These are phyloP conservation scores for Ramazzottius varieornatus DNA, from an alignment of 2,888 invertebrate species.

Conservation along the genomic window DNA sequence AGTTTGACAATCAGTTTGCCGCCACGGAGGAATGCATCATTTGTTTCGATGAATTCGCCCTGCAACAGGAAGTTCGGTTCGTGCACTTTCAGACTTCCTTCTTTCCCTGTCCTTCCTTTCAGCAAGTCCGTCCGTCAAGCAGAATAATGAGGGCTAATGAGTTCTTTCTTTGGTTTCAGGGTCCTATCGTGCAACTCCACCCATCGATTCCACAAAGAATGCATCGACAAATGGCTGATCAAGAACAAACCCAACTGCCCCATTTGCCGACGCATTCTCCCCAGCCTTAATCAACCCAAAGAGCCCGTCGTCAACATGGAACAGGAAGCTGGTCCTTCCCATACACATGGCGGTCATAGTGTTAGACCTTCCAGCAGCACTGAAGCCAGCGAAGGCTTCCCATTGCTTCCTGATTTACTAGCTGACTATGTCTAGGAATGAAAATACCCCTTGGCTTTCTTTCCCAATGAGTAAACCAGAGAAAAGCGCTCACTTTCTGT, in stretches of 20 bases:
- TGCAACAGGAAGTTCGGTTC: conserved; percentile 2
- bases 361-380: too few relatives aligned
- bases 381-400: too few relatives aligned
- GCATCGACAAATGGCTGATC: conserved; percentile 3
- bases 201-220: not conserved
- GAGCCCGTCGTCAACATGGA: not conserved
- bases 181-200: not conserved
- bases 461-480: too few relatives aligned
- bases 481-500: too few relatives aligned
- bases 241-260: conserved; percentile 3
- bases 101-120: not conserved
- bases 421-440: too few relatives aligned
- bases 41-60: not conserved
- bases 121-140: not conserved
- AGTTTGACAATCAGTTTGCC: not conserved
- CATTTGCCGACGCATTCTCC: not conserved
- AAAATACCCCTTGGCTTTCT: too few relatives aligned
- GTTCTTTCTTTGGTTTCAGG: not conserved
- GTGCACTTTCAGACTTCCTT: not conserved
- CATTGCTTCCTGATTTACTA: too few relatives aligned
- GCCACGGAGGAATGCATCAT: not conserved
- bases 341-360: too few relatives aligned
- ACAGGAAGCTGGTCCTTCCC: too few relatives aligned
- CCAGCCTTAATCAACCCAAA: not conserved
- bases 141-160: not conserved